phyloP scores from a whole-genome alignment of 2,888 invertebrate species.

The Netelia virgata region DNA sequence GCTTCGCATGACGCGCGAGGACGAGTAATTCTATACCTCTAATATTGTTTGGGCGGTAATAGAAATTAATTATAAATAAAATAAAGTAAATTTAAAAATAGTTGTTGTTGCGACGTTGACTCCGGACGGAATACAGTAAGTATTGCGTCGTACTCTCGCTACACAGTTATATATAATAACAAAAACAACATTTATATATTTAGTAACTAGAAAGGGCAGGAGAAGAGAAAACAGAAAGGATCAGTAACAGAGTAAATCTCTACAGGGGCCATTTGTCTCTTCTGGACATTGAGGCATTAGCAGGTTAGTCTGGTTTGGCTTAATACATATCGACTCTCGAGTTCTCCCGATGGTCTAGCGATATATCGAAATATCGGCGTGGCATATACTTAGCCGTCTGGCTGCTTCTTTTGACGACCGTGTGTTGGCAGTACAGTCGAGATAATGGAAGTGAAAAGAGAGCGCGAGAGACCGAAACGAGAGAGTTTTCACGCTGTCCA shows the following conservation, averaged over 20 bases:
- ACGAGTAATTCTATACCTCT: too few relatives aligned
- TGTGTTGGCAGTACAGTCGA: slow-evolving; percentile 36
- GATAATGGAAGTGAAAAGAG: slow-evolving; percentile 65
- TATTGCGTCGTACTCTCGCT: too few relatives aligned
- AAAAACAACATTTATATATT: not conserved
- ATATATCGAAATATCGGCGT: slow-evolving; percentile 50
- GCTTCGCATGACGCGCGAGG: too few relatives aligned
- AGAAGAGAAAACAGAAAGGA: slow-evolving; percentile 1
- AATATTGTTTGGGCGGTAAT: too few relatives aligned
- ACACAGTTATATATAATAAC: too few relatives aligned
- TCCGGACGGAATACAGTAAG: too few relatives aligned
- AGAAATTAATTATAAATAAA: too few relatives aligned
- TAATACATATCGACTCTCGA: not conserved
- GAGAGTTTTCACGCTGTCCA: slow-evolving; percentile 36
- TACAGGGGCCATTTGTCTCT: slow-evolving; percentile 37
- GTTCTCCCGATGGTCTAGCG: not conserved
- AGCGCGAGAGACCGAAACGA: not conserved
- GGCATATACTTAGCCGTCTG: slow-evolving; percentile 52
- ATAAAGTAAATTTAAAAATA: too few relatives aligned
- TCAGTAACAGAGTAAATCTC: not conserved
- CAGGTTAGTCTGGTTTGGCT: not conserved
- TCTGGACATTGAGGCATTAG: slow-evolving; percentile 14
- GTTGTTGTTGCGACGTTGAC: too few relatives aligned
- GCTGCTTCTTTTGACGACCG: slow-evolving; percentile 19
- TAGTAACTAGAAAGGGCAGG: not conserved